Evolutionary conservation across 2,113 vertebrate genomes (phyloP).

Genomic region (Anthoscopus minutus): DNA sequence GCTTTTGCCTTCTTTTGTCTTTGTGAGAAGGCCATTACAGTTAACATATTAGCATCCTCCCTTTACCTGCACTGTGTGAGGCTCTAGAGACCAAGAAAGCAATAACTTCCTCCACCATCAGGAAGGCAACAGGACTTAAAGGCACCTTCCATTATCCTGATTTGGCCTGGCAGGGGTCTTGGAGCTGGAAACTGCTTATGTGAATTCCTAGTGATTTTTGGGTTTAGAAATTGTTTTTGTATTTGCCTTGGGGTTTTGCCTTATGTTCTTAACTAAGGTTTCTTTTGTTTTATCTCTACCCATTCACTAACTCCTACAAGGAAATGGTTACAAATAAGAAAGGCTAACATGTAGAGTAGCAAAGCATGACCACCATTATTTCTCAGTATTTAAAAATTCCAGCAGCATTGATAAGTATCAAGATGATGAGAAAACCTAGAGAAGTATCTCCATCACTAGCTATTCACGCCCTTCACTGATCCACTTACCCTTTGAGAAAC

Average conservation of each 20-base stretch:
- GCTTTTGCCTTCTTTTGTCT: background rate
- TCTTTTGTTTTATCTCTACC: background rate
- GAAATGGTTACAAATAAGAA: background rate
- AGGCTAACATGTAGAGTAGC: background rate
- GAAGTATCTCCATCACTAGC: background rate
- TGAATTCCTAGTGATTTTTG: background rate
- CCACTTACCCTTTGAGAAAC: background rate
- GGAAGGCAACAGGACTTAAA: background rate
- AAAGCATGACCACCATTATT: background rate
- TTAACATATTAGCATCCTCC: background rate
- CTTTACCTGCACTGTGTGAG: background rate
- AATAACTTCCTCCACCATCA: background rate
- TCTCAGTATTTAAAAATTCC: background rate
- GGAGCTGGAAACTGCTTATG: background rate
- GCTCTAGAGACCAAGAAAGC: background rate
- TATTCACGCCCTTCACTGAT: background rate
- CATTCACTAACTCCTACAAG: background rate
- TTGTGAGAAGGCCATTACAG: background rate
- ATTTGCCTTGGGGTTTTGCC: background rate
- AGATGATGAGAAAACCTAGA: background rate
- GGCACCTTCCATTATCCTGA: background rate
- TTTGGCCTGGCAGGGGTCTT: background rate
- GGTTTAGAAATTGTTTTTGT: background rate
- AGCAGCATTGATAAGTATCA: background rate
- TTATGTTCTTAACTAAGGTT: background rate